These are phyloP conservation scores for Pseudomyrmex pallidus DNA, from an alignment of 1,140 invertebrate genomes.

Conservation along the genomic window DNA sequence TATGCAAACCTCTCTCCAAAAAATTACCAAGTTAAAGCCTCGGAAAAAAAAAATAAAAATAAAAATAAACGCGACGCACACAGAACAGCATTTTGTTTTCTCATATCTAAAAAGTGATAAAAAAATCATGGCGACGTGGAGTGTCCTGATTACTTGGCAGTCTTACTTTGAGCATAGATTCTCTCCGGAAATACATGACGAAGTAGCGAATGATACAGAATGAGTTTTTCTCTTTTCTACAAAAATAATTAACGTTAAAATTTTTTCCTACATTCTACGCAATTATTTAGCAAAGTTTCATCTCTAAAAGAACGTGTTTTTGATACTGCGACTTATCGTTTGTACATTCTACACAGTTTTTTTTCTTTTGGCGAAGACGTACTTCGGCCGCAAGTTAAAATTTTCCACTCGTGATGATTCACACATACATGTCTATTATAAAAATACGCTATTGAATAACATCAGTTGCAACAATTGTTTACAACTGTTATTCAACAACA, in stretches of 20 bases:
- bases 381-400: too few species aligned
- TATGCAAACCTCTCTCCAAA: slow-evolving; percentile 36
- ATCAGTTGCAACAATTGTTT: too few species aligned
- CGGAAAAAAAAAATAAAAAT: background rate
- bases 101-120: slow-evolving; percentile 43
- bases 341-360: too few species aligned
- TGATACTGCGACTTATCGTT: background rate
- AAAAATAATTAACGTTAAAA: background rate
- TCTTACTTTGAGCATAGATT: slow-evolving; percentile 80
- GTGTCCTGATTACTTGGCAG: slow-evolving; percentile 77
- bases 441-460: too few species aligned
- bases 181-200: slow-evolving; percentile 36
- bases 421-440: too few species aligned
- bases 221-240: background rate
- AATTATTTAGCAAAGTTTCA: background rate
- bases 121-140: slow-evolving; percentile 49
- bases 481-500: too few species aligned
- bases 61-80: background rate
- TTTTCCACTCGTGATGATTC: too few species aligned
- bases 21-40: background rate
- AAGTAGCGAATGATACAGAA: slow-evolving; percentile 5
- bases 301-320: background rate
- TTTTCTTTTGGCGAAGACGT: too few species aligned
- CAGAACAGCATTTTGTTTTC: background rate
- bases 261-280: background rate